Evolutionary conservation across 2,113 vertebrate genomes (phyloP).

Genomic region (Antennarius striatus): DNA sequence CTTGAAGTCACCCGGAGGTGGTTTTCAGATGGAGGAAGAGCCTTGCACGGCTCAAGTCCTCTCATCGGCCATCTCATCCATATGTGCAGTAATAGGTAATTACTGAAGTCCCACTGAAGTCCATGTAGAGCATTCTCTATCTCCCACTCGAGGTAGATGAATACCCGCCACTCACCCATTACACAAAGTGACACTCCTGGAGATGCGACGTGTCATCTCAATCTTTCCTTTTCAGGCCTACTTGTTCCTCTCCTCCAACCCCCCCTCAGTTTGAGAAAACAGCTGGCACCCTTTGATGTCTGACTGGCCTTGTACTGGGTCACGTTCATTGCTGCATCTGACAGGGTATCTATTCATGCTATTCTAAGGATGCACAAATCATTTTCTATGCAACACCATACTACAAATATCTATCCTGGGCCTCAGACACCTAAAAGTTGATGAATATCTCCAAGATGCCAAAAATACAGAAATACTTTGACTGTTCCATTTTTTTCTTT

Average conservation of each 20-base stretch:
- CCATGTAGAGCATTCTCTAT: conserved; percentile 80
- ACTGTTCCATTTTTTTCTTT: neutral
- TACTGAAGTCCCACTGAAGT: conserved; percentile 95
- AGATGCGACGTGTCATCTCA: conserved; percentile 74
- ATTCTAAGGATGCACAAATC: conserved; percentile 34
- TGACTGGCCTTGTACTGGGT: conserved; percentile 78
- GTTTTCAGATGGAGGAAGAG: conserved; percentile 84
- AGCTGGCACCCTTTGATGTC: conserved; percentile 89
- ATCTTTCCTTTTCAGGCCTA: conserved; percentile 74
- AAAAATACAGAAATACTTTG: conserved; percentile 29
- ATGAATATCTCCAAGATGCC: conserved; percentile 12
- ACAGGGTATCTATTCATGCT: conserved; percentile 64
- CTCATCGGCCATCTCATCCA: conserved; percentile 80
- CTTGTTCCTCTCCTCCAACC: conserved; percentile 72
- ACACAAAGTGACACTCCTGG: conserved; percentile 82
- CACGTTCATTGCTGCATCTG: conserved; percentile 84
- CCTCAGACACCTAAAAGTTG: conserved; percentile 35
- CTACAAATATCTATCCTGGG: conserved; percentile 35
- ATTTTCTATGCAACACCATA: conserved; percentile 67
- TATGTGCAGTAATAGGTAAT: conserved; percentile 96
- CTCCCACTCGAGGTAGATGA: conserved; percentile 62
- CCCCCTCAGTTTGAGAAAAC: conserved; percentile 80
- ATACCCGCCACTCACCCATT: conserved; percentile 84
- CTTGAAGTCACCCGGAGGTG: conserved; percentile 86
- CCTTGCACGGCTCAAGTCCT: conserved; percentile 77